Percentiles rank a stretch among this genome's conserved stretches.
Evolutionary conservation across 2,797 vertebrate species (phyloP).

Genomic region (Dallia pectoralis): DNA sequence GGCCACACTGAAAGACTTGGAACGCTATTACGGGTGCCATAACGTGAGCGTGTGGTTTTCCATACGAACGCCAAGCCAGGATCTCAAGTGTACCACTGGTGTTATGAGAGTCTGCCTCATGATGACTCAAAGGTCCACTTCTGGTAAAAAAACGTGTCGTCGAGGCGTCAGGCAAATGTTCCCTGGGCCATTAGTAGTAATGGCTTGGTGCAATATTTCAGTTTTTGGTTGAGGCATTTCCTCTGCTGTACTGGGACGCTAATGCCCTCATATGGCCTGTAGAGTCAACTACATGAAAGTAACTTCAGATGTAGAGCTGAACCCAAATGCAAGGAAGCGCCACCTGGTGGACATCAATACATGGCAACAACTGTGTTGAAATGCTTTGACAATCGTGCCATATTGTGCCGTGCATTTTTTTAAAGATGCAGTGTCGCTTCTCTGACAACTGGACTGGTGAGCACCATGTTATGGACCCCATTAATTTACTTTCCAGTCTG

Average conservation of each 20-base stretch:
- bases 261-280: constrained; percentile 9
- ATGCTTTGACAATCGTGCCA: background rate
- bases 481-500: background rate
- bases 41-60: background rate
- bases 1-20: background rate
- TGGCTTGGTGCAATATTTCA: constrained; percentile 32
- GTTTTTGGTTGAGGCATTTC: constrained; percentile 47
- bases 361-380: background rate
- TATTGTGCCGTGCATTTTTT: background rate
- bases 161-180: constrained; percentile 9
- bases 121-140: background rate
- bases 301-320: background rate
- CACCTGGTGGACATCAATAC: constrained; percentile 50
- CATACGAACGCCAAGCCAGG: background rate
- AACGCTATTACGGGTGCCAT: background rate
- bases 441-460: background rate
- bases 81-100: background rate
- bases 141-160: background rate
- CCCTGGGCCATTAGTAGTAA: constrained; percentile 22
- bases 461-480: no score
- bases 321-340: constrained; percentile 9
- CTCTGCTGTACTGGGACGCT: constrained; percentile 17
- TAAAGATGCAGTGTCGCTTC: background rate
- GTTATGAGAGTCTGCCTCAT: background rate
- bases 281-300: constrained; percentile 11